These are phyloP conservation scores for Drosophila paucipuncta DNA, from an alignment of 2,888 invertebrate species.

Conservation along the genomic window DNA sequence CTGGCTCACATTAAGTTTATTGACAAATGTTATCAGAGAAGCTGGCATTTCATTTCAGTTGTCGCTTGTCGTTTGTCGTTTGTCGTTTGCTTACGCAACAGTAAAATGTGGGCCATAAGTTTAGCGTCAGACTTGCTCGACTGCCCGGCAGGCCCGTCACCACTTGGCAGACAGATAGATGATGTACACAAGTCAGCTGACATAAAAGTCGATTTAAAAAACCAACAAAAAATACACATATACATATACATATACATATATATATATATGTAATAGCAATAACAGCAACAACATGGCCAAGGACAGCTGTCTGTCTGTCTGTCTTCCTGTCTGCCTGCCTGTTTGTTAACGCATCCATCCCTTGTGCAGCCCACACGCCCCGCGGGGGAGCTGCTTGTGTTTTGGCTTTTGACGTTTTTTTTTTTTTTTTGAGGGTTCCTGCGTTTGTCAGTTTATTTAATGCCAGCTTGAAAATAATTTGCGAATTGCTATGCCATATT, in stretches of 20 bases:
- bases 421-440: slow-evolving; percentile 35
- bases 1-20: slow-evolving; percentile 75
- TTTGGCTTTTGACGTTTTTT: slow-evolving; percentile 22
- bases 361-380: neutral
- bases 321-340: slow-evolving; percentile 3
- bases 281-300: slow-evolving; percentile 57
- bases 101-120: slow-evolving; percentile 75
- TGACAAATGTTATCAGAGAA: slow-evolving; percentile 76
- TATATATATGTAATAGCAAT: slow-evolving; percentile 45
- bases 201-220: slow-evolving; percentile 80
- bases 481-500: slow-evolving; percentile 78
- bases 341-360: slow-evolving; percentile 10
- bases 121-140: slow-evolving; percentile 45
- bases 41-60: slow-evolving; percentile 76
- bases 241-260: slow-evolving; percentile 11
- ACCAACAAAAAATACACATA: slow-evolving; percentile 58
- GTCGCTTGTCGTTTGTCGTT: slow-evolving; percentile 44
- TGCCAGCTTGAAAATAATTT: slow-evolving; percentile 79
- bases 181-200: slow-evolving; percentile 74
- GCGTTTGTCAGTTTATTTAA: slow-evolving; percentile 79
- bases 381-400: slow-evolving; percentile 33
- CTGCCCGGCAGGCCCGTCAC: slow-evolving; percentile 1
- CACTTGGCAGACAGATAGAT: slow-evolving; percentile 45
- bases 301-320: slow-evolving; percentile 46
- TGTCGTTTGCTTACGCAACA: slow-evolving; percentile 71